phyloP scores from a whole-genome alignment of 2,797 vertebrate species.

The Champsocephalus esox region DNA sequence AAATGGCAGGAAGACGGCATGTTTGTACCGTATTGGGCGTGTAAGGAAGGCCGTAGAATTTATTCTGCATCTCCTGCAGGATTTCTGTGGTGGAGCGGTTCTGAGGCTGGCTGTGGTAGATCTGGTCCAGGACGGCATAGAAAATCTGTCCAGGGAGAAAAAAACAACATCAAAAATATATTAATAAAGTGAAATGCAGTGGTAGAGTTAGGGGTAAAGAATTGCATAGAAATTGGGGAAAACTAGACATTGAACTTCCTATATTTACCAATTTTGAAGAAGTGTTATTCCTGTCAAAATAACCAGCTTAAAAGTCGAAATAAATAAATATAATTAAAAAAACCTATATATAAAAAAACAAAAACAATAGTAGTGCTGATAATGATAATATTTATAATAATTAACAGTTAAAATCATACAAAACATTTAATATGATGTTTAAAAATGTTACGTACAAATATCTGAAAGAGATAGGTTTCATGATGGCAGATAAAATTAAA shows the following conservation, averaged over 20 bases:
- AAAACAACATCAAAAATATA: background rate
- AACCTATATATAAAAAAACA: background rate
- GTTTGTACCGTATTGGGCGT: constrained; percentile 89
- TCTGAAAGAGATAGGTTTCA: background rate
- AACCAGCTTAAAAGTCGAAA: background rate
- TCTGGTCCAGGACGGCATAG: constrained; percentile 95
- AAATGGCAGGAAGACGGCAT: background rate
- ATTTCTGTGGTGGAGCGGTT: constrained; percentile 91
- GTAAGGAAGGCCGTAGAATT: constrained; percentile 93
- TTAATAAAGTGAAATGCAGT: background rate
- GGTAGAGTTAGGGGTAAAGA: background rate
- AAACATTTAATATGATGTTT: background rate
- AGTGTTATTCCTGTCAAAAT: background rate
- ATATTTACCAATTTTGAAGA: background rate
- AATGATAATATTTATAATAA: no score
- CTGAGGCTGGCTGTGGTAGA: constrained; percentile 93
- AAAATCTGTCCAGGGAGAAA: constrained; percentile 86
- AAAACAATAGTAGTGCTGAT: no score
- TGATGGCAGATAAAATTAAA: no score
- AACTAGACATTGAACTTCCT: background rate
- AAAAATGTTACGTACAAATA: background rate
- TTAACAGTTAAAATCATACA: no score
- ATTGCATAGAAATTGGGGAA: background rate
- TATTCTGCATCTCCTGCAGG: constrained; percentile 92
- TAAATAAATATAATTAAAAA: background rate